phyloP scores from a whole-genome alignment of 1,140 invertebrate genomes.

The Cyclina sinensis region DNA sequence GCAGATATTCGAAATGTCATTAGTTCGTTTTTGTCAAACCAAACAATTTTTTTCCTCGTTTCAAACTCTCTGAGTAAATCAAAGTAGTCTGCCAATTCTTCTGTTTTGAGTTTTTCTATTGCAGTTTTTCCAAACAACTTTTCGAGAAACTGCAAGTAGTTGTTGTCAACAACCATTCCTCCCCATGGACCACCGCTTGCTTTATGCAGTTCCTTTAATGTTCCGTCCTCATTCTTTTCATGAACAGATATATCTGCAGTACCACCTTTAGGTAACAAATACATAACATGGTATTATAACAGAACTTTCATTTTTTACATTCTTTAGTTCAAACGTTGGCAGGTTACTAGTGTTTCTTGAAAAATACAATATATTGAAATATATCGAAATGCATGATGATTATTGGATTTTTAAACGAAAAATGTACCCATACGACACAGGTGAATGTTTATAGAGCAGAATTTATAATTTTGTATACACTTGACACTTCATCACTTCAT shows the following conservation, averaged over 20 bases:
- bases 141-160: not conserved
- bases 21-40: not conserved
- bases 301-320: too few species aligned
- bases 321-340: too few species aligned
- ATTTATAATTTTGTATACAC: too few species aligned
- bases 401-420: too few species aligned
- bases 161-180: slow-evolving; percentile 17
- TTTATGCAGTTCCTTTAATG: slow-evolving; percentile 32
- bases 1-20: slow-evolving; percentile 6
- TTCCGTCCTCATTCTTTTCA: not conserved
- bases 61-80: slow-evolving; percentile 28
- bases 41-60: slow-evolving; percentile 11
- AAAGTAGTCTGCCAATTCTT: slow-evolving; percentile 36
- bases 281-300: too few species aligned
- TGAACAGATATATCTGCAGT: slow-evolving; percentile 45
- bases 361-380: too few species aligned
- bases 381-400: too few species aligned
- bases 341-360: too few species aligned
- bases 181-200: slow-evolving; percentile 44
- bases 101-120: not conserved
- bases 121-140: not conserved
- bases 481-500: too few species aligned
- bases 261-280: not conserved
- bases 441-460: too few species aligned
- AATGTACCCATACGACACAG: too few species aligned